Conservation (phyloP, 2,888 invertebrate genomes). For the Panopea generosa region DNA sequence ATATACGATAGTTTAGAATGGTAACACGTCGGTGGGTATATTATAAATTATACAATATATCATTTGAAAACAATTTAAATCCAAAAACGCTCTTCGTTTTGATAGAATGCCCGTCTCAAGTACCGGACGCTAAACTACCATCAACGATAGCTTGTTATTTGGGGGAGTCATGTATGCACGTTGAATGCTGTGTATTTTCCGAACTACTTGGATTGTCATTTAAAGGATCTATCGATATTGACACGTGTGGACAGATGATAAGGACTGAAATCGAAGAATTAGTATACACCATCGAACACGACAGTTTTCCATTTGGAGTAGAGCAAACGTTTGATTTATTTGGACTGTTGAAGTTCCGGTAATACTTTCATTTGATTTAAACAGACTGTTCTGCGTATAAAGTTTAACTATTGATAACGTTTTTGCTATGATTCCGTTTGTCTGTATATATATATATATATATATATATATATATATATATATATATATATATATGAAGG, state of each 20-base stretch:
- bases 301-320: constrained; percentile 44
- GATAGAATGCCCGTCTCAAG: constrained; percentile 45
- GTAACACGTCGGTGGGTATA: too few species aligned
- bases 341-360: constrained; percentile 54
- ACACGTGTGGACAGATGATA: constrained; percentile 43
- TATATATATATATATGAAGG: too few species aligned
- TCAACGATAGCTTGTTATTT: constrained; percentile 45
- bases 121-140: constrained; percentile 13
- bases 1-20: too few species aligned
- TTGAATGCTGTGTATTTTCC: constrained; percentile 58
- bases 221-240: constrained; percentile 32
- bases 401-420: too few species aligned
- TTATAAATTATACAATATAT: too few species aligned
- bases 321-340: constrained; percentile 42
- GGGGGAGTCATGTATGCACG: constrained; percentile 37
- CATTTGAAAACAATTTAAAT: too few species aligned
- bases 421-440: too few species aligned
- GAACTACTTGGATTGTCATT: constrained; percentile 28
- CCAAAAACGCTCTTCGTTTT: too few species aligned
- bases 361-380: constrained; percentile 11
- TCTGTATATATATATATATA: too few species aligned
- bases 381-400: neutral
- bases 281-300: constrained; percentile 19
- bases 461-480: too few species aligned
- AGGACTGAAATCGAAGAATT: constrained; percentile 50